Evolutionary conservation across 1,140 invertebrate species (phyloP).

Genomic region (Lepidostoma basale): DNA sequence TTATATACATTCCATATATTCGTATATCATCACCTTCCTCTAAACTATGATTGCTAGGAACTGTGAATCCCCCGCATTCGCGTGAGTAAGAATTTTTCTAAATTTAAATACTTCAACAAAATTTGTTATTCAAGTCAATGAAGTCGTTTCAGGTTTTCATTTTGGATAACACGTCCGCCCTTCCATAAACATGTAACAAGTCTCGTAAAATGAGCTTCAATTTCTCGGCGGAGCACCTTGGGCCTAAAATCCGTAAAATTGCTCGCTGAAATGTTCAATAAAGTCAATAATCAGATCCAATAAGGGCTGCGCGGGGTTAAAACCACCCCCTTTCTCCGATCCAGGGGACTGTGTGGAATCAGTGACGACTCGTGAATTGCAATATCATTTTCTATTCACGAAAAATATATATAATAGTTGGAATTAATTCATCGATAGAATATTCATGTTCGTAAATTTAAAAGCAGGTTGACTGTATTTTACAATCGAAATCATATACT

Average conservation of each 20-base stretch:
- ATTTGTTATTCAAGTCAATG: neutral
- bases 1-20: too few relatives aligned
- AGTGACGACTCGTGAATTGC: too few relatives aligned
- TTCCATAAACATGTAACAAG: constrained; percentile 7
- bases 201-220: constrained; percentile 7
- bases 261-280: constrained; percentile 24
- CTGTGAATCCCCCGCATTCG: too few relatives aligned
- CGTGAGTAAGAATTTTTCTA: neutral
- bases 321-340: neutral
- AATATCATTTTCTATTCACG: too few relatives aligned
- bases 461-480: too few relatives aligned
- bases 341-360: too few relatives aligned
- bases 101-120: neutral
- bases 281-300: constrained; percentile 29
- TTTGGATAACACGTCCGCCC: neutral
- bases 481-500: too few relatives aligned
- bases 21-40: too few relatives aligned
- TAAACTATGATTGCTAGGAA: too few relatives aligned
- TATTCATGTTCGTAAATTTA: too few relatives aligned
- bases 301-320: neutral
- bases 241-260: constrained; percentile 10
- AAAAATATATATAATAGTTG: too few relatives aligned
- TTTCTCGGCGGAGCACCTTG: constrained; percentile 2
- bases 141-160: neutral
- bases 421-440: too few relatives aligned